These are phyloP conservation scores for Resseliella maxima DNA, from an alignment of 2,888 invertebrate genomes.

Conservation along the genomic window DNA sequence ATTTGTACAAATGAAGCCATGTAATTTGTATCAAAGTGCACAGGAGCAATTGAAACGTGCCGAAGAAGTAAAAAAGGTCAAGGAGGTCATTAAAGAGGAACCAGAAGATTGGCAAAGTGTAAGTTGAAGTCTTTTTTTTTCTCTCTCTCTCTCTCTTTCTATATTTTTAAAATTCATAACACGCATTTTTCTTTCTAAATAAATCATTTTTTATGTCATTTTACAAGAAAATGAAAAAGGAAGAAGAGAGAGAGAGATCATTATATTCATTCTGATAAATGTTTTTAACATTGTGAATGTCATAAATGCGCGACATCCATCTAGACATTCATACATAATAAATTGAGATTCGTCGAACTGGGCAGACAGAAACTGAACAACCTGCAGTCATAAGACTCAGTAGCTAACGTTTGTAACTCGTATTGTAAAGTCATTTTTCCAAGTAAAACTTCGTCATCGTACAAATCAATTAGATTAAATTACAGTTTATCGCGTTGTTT, in stretches of 20 bases:
- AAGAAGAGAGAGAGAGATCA: no score
- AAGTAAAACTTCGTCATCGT: conserved; percentile 8
- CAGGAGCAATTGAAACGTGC: conserved; percentile 86
- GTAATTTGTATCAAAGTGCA: conserved; percentile 84
- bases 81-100: conserved; percentile 83
- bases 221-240: conserved; percentile 21
- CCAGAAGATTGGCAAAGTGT: conserved; percentile 94
- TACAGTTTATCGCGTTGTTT: conserved; percentile 50
- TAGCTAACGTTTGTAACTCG: background rate
- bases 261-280: conserved; percentile 53
- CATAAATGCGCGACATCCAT: conserved; percentile 30
- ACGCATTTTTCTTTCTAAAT: conserved; percentile 14
- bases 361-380: background rate
- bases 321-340: conserved; percentile 33
- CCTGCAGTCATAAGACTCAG: background rate
- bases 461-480: conserved; percentile 54
- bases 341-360: background rate
- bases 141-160: background rate
- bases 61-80: conserved; percentile 85
- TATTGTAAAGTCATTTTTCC: conserved; percentile 18
- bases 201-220: conserved; percentile 46
- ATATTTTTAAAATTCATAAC: background rate
- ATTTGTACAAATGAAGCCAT: conserved; percentile 90
- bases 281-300: background rate
- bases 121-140: conserved; percentile 65